Conservation (phyloP, 2,113 vertebrate genomes). For the Triplophysa siluroides region DNA sequence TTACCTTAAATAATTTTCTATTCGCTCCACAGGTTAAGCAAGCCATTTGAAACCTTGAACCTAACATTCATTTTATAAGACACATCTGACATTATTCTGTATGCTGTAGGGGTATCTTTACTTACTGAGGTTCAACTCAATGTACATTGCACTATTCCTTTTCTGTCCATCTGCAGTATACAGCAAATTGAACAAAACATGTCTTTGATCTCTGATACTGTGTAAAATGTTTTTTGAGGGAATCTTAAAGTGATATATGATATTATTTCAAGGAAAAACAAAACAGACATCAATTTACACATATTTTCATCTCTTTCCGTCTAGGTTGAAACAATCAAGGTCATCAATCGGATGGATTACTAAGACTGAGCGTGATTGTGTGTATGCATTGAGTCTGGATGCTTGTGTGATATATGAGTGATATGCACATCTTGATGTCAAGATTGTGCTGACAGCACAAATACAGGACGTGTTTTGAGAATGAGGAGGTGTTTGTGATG, state of each 20-base stretch:
- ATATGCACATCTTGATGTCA: background rate
- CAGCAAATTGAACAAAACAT: background rate
- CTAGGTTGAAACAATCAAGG: background rate
- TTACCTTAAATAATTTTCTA: background rate
- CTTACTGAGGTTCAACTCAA: too few relatives aligned
- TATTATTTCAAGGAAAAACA: background rate
- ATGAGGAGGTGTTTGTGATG: slow-evolving; percentile 1
- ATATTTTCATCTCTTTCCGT: background rate
- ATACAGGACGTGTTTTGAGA: slow-evolving; percentile 7
- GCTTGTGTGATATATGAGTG: background rate
- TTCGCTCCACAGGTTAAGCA: slow-evolving; percentile 2
- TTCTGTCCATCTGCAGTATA: background rate
- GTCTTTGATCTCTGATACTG: background rate
- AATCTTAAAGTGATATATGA: slow-evolving; percentile 1
- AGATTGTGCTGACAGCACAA: slow-evolving; percentile 9
- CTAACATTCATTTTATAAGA: background rate
- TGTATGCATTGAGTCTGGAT: background rate
- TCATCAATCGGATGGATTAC: background rate
- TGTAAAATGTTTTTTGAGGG: background rate
- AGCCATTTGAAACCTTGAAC: background rate
- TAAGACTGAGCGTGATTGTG: background rate
- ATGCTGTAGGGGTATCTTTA: too few relatives aligned
- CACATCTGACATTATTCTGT: background rate
- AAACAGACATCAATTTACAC: background rate
- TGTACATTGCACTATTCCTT: background rate